Percentiles rank a stretch among this genome's conserved stretches.
These are phyloP conservation scores for Chrysochloris asiatica DNA, from an alignment of 2,113 vertebrate species.

Conservation along the genomic window DNA sequence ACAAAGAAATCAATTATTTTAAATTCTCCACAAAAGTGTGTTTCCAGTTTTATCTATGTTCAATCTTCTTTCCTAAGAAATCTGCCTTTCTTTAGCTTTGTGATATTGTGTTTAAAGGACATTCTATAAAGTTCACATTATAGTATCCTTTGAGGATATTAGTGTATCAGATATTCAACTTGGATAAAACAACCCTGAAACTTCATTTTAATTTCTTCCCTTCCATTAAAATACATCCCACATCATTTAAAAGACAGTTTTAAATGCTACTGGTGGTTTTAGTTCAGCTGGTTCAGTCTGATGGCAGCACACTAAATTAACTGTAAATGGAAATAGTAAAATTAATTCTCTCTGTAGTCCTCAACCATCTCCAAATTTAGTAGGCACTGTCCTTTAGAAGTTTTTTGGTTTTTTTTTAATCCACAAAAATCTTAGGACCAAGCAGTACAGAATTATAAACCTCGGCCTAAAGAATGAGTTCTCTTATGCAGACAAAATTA, in stretches of 20 bases:
- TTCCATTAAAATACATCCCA: slow-evolving; percentile 34
- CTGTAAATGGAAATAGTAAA: slow-evolving; percentile 69
- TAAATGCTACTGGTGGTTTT: slow-evolving; percentile 58
- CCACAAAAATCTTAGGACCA: slow-evolving; percentile 48
- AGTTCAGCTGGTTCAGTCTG: slow-evolving; percentile 64
- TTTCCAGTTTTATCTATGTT: slow-evolving; percentile 48
- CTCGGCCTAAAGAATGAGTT: slow-evolving; percentile 61
- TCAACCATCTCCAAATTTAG: slow-evolving; percentile 27
- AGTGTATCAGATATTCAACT: slow-evolving; percentile 52
- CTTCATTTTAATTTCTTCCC: slow-evolving; percentile 56
- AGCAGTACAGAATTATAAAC: slow-evolving; percentile 43
- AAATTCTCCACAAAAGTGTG: slow-evolving; percentile 23
- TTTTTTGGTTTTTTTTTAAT: too few species aligned
- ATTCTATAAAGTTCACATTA: slow-evolving; percentile 34
- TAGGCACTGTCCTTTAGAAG: slow-evolving; percentile 58
- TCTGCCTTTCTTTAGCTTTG: slow-evolving; percentile 42
- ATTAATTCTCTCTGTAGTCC: slow-evolving; percentile 59
- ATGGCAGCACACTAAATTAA: slow-evolving; percentile 71
- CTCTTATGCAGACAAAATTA: slow-evolving; percentile 47
- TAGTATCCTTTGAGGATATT: slow-evolving; percentile 24
- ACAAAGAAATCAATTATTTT: slow-evolving; percentile 32
- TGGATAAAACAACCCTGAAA: slow-evolving; percentile 61
- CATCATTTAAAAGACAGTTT: slow-evolving; percentile 64
- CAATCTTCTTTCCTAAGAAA: not conserved
- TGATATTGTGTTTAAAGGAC: slow-evolving; percentile 6